phyloP scores from a whole-genome alignment of 1,140 invertebrate genomes.

The Tribolium castaneum region DNA sequence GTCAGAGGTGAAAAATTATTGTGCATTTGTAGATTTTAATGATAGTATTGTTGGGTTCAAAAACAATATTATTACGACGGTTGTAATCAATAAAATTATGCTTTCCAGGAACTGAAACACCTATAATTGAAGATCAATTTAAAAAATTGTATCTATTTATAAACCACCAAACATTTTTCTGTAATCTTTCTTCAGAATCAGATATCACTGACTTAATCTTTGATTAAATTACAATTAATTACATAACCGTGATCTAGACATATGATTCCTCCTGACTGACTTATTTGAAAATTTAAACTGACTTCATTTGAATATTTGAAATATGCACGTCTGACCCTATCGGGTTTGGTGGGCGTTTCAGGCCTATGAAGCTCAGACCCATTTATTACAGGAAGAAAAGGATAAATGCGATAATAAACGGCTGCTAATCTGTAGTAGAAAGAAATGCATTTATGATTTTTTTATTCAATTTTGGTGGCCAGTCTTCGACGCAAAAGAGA shows the following conservation, averaged over 20 bases:
- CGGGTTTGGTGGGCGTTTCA: conserved; percentile 5
- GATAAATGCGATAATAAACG: background rate
- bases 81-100: background rate
- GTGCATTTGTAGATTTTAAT: no score
- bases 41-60: background rate
- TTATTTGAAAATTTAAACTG: background rate
- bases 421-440: background rate
- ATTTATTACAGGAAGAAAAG: conserved; percentile 1
- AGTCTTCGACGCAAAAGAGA: background rate
- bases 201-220: background rate
- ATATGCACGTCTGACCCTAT: background rate
- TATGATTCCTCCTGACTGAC: background rate
- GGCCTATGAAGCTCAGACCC: conserved; percentile 2
- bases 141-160: background rate
- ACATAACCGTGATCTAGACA: background rate
- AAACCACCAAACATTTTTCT: background rate
- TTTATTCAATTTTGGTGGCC: background rate
- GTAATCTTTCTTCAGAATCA: background rate
- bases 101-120: background rate
- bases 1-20: no score
- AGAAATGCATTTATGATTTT: background rate
- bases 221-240: background rate
- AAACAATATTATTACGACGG: background rate
- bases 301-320: background rate
- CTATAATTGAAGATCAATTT: background rate